Base-by-base conservation (phyloP, 2,113 vertebrate species). In the Myanophis thanlyinensis region DNA sequence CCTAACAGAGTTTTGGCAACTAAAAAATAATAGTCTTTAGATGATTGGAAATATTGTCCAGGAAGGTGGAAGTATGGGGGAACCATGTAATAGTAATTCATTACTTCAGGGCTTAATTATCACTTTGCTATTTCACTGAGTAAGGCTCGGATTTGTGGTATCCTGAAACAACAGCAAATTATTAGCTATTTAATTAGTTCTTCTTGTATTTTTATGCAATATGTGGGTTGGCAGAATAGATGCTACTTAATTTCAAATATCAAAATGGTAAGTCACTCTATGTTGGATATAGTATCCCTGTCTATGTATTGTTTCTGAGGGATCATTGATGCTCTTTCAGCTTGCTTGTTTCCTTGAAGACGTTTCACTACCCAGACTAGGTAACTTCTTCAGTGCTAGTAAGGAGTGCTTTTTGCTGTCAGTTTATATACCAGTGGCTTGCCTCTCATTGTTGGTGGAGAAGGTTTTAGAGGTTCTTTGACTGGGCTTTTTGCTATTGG, bases 1-100 rank as follows among this genome's bases (percentile, higher is more conserved):
- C 95, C 95, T 94, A 92, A 93, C 93, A 35, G 89, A n/a, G 88
- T 90, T 96, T 93, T 94, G 87, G 88, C 93, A 95, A 95, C 95
- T 96, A 91, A 88, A 92, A 88, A 93, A 94, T 95, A 91, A 95
- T 94, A 88, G 44, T 95, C 95, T 96, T 93, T 13, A 87, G 93
- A 91, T 85, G 2, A 73, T 95, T 93, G 89, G 89, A 93, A 89
- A 92, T 85, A 89, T 30, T 85, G 51, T 47, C 89, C 46, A 51
- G 59, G 3, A 53, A 89, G 11, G 47, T 85, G 54, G 44, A 13
- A 30, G 23, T 92, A 56, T n/a, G 30, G 2, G 73, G 35, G 73
- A 9, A 80, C 35, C 73, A 40, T 80, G 18, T 44, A 80, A 22
- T 80, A 80, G 18, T 80, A 80, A 80, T 40, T 44, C 18, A 80